A percentile compares a stretch with the other conserved stretches of the same genome.
Evolutionary conservation across 2,797 vertebrate genomes (phyloP).

Genomic region (Fringilla coelebs): DNA sequence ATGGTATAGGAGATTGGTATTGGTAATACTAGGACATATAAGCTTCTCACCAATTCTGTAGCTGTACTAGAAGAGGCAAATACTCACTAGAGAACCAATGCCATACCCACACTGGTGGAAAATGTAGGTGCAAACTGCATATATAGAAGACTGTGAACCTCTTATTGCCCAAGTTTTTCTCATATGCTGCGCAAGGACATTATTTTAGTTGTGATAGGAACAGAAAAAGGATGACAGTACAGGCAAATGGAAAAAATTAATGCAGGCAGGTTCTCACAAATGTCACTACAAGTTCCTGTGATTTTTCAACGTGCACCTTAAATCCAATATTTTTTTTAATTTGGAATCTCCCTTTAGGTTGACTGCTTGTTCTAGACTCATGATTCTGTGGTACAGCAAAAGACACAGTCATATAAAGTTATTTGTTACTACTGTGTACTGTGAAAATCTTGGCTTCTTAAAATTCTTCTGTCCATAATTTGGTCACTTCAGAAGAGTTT

Average conservation of each 20-base stretch:
- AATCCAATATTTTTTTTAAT: neutral
- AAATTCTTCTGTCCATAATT: neutral
- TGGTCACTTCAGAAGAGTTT: neutral
- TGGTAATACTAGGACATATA: neutral
- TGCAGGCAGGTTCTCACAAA: neutral
- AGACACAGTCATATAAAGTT: neutral
- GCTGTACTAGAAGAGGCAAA: neutral
- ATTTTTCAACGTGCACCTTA: neutral
- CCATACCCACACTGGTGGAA: neutral
- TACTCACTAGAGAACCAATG: neutral
- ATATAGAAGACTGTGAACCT: neutral
- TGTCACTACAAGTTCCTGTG: neutral
- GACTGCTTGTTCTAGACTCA: neutral
- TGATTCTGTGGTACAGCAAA: neutral
- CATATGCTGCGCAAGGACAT: neutral
- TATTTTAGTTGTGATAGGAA: neutral
- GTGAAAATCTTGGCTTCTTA: neutral
- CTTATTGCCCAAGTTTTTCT: neutral
- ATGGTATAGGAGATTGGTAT: neutral
- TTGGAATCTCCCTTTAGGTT: neutral
- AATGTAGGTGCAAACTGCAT: neutral
- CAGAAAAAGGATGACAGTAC: neutral
- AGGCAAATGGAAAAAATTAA: neutral
- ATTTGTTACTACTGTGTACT: neutral
- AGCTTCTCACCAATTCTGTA: neutral